Conservation (phyloP, 2,888 invertebrate species). For the Cataglyphis altisquamis region DNA sequence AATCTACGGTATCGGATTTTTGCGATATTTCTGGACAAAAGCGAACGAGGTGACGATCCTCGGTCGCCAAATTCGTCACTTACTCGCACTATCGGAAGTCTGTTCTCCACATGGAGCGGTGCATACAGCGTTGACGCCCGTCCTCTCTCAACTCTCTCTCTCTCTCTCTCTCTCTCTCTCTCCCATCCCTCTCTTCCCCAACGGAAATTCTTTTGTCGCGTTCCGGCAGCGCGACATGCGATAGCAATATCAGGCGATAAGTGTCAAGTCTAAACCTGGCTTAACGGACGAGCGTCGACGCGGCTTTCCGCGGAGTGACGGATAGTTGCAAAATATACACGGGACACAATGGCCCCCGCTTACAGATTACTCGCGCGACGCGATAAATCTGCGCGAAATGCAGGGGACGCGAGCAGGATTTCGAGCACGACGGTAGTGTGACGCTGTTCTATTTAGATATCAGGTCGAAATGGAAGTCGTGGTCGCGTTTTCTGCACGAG, state of each 20-base stretch:
- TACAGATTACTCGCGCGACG: slow-evolving; percentile 49
- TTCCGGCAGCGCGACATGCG: slow-evolving; percentile 46
- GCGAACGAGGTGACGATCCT: neutral
- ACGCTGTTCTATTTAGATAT: slow-evolving; percentile 6
- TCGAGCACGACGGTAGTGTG: slow-evolving; percentile 4
- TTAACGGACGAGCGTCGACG: slow-evolving; percentile 56
- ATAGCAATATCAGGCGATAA: slow-evolving; percentile 56
- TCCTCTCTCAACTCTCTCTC: neutral
- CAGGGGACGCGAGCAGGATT: slow-evolving; percentile 31
- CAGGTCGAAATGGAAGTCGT: slow-evolving; percentile 5
- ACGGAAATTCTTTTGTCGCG: slow-evolving; percentile 54
- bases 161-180: too few relatives aligned
- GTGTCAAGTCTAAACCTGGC: slow-evolving; percentile 54
- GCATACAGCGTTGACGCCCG: slow-evolving; percentile 36
- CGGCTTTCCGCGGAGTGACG: slow-evolving; percentile 53
- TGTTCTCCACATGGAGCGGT: slow-evolving; percentile 32
- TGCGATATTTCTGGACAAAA: neutral
- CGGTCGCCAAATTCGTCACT: slow-evolving; percentile 36
- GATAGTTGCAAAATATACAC: slow-evolving; percentile 51
- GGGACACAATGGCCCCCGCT: slow-evolving; percentile 42
- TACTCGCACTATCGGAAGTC: slow-evolving; percentile 31
- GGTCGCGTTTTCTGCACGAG: slow-evolving; percentile 15
- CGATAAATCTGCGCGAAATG: slow-evolving; percentile 48
- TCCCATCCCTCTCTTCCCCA: neutral
- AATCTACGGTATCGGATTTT: neutral